phyloP scores from a whole-genome alignment of 2,113 vertebrate genomes.

The Ptilorrhoa leucosticta region DNA sequence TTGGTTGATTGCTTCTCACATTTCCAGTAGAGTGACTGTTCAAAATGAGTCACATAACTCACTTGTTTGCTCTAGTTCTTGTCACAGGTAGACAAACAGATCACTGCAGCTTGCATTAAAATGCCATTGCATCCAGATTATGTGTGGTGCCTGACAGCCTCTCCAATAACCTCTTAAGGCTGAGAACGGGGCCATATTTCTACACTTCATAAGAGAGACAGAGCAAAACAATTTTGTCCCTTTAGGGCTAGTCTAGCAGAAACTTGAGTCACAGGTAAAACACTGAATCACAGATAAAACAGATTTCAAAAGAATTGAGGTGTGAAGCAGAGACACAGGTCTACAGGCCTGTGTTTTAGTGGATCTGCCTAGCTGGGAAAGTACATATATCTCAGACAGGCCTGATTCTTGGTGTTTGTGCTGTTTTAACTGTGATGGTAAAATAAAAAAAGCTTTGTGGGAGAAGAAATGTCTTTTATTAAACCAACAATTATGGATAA shows the following conservation, averaged over 20 bases:
- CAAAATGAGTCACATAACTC: neutral
- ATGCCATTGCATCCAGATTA: neutral
- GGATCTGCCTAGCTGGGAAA: neutral
- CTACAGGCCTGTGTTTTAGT: neutral
- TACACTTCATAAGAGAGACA: neutral
- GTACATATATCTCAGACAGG: neutral
- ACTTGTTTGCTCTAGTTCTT: neutral
- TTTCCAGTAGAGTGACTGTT: neutral
- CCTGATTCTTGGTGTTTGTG: neutral
- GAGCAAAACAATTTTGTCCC: rapidly evolving
- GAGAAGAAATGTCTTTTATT: neutral
- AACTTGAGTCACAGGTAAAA: neutral
- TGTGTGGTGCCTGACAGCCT: neutral
- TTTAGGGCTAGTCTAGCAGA: neutral
- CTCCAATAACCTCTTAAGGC: neutral
- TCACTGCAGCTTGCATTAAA: neutral
- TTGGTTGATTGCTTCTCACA: neutral
- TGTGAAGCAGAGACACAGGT: neutral
- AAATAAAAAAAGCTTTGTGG: neutral
- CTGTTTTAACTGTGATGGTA: neutral
- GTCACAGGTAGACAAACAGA: neutral
- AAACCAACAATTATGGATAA: neutral
- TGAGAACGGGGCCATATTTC: neutral
- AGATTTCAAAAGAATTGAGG: neutral
- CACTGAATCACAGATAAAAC: neutral